Evolutionary conservation across 1,140 invertebrate genomes (phyloP).

Genomic region (Mycetomoellerius zeteki): DNA sequence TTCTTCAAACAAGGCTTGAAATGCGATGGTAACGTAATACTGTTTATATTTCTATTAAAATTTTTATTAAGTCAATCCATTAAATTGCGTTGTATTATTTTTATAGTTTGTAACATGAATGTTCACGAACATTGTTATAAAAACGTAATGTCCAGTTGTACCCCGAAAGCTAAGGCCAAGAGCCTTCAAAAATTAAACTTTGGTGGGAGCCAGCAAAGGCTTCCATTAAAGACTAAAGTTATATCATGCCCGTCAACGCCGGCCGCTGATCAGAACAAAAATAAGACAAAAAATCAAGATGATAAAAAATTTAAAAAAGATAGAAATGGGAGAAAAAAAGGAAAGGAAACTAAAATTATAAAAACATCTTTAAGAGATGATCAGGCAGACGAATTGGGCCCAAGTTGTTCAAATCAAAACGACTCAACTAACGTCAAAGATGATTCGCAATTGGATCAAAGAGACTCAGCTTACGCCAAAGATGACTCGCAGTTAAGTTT

Average conservation of each 20-base stretch:
- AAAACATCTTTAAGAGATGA: background rate
- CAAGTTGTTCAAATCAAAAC: background rate
- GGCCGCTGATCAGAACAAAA: slow-evolving; percentile 23
- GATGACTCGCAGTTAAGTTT: no score
- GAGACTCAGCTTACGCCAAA: no score
- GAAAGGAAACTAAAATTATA: background rate
- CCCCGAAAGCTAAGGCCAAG: slow-evolving; percentile 98
- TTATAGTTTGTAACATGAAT: slow-evolving; percentile 96
- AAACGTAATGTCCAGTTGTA: slow-evolving; percentile 99
- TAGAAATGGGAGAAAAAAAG: slow-evolving; percentile 4
- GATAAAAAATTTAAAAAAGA: no score
- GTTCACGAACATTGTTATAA: slow-evolving; percentile 99
- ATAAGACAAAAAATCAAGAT: no score
- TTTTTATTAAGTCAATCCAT: slow-evolving; percentile 19
- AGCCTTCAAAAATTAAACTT: slow-evolving; percentile 97
- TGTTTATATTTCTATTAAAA: background rate
- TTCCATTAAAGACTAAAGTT: slow-evolving; percentile 86
- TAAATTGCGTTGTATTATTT: slow-evolving; percentile 26
- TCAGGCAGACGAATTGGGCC: background rate
- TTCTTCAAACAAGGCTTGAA: slow-evolving; percentile 98
- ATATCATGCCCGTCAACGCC: slow-evolving; percentile 66
- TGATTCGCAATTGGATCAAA: no score
- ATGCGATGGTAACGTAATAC: slow-evolving; percentile 93
- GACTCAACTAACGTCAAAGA: no score
- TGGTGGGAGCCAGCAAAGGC: slow-evolving; percentile 94